phyloP scores from a whole-genome alignment of 2,888 invertebrate genomes.

The Dicroscelio sp. region DNA sequence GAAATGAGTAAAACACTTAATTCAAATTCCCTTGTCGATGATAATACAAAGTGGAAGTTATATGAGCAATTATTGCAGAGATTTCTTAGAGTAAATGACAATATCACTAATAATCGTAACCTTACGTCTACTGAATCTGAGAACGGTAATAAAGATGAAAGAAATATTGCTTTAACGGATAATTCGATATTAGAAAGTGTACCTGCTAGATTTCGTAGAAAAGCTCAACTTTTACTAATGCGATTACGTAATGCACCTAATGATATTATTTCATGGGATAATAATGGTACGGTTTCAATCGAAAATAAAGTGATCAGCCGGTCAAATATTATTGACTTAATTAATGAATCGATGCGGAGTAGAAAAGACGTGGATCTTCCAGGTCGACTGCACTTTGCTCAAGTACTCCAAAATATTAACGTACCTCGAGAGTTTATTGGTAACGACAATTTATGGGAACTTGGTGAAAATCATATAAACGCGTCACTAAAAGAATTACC shows the following conservation, averaged over 20 bases:
- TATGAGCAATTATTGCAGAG: not conserved
- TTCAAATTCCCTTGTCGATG: not conserved
- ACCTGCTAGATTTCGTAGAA: conserved; percentile 15
- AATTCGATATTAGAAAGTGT: conserved; percentile 9
- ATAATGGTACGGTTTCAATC: conserved; percentile 45
- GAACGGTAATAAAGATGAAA: conserved; percentile 10
- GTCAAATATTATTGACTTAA: conserved; percentile 56
- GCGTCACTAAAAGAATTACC: too few species aligned
- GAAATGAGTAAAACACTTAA: not conserved
- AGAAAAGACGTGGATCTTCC: not conserved
- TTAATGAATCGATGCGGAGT: conserved; percentile 48
- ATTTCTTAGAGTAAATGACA: too few species aligned
- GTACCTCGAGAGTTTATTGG: conserved; percentile 31
- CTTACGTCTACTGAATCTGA: not conserved
- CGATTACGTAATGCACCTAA: conserved; percentile 1
- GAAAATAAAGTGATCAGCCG: not conserved
- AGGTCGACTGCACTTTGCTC: conserved; percentile 40
- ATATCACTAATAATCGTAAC: conserved; percentile 1
- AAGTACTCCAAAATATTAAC: conserved; percentile 7
- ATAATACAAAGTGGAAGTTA: not conserved
- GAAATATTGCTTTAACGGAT: not conserved
- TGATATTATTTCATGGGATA: conserved; percentile 43
- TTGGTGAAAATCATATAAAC: too few species aligned
- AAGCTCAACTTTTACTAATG: not conserved
- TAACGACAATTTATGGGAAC: too few species aligned